Conservation (phyloP, 2,888 invertebrate species). For the Amphipyra berbera region DNA sequence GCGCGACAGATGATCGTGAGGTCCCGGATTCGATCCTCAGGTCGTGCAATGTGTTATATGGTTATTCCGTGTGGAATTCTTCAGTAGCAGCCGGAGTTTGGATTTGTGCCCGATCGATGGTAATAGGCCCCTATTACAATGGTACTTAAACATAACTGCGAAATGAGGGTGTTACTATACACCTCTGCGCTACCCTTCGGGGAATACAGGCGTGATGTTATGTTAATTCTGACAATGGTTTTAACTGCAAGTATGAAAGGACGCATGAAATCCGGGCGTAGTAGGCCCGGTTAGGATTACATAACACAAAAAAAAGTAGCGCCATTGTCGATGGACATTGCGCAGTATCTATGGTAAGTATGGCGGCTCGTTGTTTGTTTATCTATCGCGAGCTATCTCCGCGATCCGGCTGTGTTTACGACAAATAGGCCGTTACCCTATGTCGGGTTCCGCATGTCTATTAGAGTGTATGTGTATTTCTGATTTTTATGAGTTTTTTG, state of each 20-base stretch:
- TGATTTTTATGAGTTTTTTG: conserved; percentile 44
- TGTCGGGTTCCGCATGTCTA: conserved; percentile 28
- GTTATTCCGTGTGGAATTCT: too few species aligned
- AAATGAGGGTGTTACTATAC: too few species aligned
- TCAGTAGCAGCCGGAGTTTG: too few species aligned
- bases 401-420: conserved; percentile 54
- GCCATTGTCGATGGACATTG: conserved; percentile 48
- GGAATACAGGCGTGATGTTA: too few species aligned
- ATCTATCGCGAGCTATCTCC: conserved; percentile 43
- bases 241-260: conserved; percentile 22
- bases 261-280: conserved; percentile 8
- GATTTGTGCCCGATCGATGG: too few species aligned
- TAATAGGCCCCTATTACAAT: too few species aligned
- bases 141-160: too few species aligned
- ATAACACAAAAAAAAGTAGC: conserved; percentile 41
- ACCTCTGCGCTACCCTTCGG: too few species aligned
- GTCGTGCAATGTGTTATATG: too few species aligned
- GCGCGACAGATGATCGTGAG: too few species aligned
- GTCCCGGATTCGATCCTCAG: too few species aligned
- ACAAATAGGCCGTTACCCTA: conserved; percentile 52
- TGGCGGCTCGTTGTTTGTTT: conserved; percentile 44
- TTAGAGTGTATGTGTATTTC: conserved; percentile 34
- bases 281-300: conserved; percentile 1
- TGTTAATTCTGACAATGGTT: not conserved
- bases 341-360: conserved; percentile 46